Evolutionary conservation across 2,797 vertebrate species (phyloP).

Genomic region (Pseudochromis fuscus): DNA sequence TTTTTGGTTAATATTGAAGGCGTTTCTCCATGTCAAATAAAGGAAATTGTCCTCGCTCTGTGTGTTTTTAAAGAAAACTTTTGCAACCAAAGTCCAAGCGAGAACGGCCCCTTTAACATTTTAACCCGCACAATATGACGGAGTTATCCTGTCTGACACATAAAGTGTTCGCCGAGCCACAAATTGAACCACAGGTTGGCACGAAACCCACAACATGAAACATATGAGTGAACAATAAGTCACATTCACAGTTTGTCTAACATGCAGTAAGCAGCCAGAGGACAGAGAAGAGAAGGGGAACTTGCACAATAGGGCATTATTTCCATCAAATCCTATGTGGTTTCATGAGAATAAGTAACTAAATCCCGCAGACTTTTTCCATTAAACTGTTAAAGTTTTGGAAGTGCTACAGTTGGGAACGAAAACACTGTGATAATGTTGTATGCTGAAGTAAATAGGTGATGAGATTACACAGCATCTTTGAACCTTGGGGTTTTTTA

Average conservation of each 20-base stretch:
- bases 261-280: slow-evolving; percentile 19
- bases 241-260: slow-evolving; percentile 43
- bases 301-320: slow-evolving; percentile 70
- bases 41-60: slow-evolving; percentile 38
- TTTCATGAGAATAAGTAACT: slow-evolving; percentile 64
- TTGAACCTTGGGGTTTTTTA: slow-evolving; percentile 5
- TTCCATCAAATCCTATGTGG: slow-evolving; percentile 52
- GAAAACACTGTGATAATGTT: slow-evolving; percentile 40
- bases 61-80: slow-evolving; percentile 22
- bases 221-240: slow-evolving; percentile 36
- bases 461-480: slow-evolving; percentile 41
- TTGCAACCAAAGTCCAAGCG: slow-evolving; percentile 1
- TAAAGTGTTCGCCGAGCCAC: slow-evolving; percentile 45
- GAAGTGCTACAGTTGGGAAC: slow-evolving; percentile 54
- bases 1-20: slow-evolving; percentile 40
- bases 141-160: slow-evolving; percentile 35
- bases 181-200: slow-evolving; percentile 29
- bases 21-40: slow-evolving; percentile 23
- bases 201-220: slow-evolving; percentile 32
- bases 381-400: slow-evolving; percentile 66
- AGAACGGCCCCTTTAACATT: slow-evolving; percentile 7
- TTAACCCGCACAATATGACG: slow-evolving; percentile 15
- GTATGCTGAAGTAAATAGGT: slow-evolving; percentile 42
- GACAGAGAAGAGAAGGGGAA: slow-evolving; percentile 36
- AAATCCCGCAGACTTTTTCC: slow-evolving; percentile 77